Base-by-base conservation (phyloP, 2,888 invertebrate genomes). In the Folsomia manolachei region DNA sequence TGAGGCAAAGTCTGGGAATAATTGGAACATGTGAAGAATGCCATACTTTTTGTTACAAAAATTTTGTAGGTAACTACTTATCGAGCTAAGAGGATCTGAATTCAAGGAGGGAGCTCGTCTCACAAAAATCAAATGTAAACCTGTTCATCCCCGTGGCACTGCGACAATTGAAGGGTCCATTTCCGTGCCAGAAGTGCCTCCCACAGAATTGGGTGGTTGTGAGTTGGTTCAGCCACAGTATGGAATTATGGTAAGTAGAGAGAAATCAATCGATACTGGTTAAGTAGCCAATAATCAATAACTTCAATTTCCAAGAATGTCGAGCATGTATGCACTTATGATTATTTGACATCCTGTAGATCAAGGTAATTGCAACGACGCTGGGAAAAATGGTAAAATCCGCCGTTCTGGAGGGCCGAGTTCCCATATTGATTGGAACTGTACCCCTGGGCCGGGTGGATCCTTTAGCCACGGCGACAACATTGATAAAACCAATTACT, bases 381-480 rank as follows among this genome's bases (percentile, higher is more conserved):
- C 69, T 77, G 21, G 77, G 77, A 14, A 74, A 71, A 56, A 65
- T 72, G 1, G 27, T 73, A 14, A 68, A 75, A 39, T 73, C 75
- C n/a, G 68, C 72, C 0, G 69, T 75, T 11, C 39, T 77, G 56
- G 77, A 75, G 62, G 77, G 77, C 0, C 61, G 77, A 26, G 75
- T 77, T n/a, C 77, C 77, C 0, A 70, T 77, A 60, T 27, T 72
- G 7, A 73, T 77, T 19, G 77, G 77, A 14, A 73, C 71, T 14
- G 63, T 69, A 9, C 67, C 67, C 1, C 4, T 26, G 26, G 56
- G 25, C 7, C 7, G 56, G 21, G n/a, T 4, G 4, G 21, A 14
- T 14, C 19, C 19, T 19, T 39, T 39, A 14, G 19, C 56, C 11
- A 18, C 56, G n/a, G 19, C 7, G 4, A 11, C 51, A 18, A 51